These are phyloP conservation scores for Ephestia elutella DNA, from an alignment of 1,140 invertebrate species.

Conservation along the genomic window DNA sequence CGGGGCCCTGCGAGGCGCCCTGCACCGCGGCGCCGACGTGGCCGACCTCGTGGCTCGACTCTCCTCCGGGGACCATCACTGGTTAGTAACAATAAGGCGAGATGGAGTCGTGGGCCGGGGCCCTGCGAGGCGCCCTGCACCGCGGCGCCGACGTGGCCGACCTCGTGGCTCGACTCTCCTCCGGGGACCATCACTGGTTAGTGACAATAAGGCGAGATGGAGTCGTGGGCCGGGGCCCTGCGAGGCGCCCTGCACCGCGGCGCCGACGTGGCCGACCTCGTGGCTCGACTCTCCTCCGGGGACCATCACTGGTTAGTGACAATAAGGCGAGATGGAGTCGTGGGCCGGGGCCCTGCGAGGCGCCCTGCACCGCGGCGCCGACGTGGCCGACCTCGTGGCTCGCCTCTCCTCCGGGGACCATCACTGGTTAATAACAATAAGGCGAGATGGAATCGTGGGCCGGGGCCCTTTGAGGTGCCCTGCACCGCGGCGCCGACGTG, in stretches of 20 bases:
- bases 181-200: conserved; percentile 92
- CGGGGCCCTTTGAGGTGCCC: conserved; percentile 81
- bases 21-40: conserved; percentile 77
- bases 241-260: conserved; percentile 83
- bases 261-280: conserved; percentile 56
- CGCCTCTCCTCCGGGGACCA: conserved; percentile 91
- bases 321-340: conserved; percentile 88
- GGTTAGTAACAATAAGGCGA: conserved; percentile 80
- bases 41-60: conserved; percentile 76
- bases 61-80: conserved; percentile 91
- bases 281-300: conserved; percentile 84
- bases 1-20: conserved; percentile 81
- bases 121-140: conserved; percentile 82
- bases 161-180: conserved; percentile 80
- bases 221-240: conserved; percentile 89
- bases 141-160: conserved; percentile 74
- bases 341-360: conserved; percentile 87
- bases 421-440: conserved; percentile 82
- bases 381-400: conserved; percentile 59
- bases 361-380: conserved; percentile 79
- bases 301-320: conserved; percentile 89
- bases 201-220: conserved; percentile 83
- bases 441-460: conserved; percentile 95
- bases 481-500: conserved; percentile 77
- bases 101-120: conserved; percentile 93